phyloP scores from a whole-genome alignment of 2,888 invertebrate species.

The Dichetophora obliterata region DNA sequence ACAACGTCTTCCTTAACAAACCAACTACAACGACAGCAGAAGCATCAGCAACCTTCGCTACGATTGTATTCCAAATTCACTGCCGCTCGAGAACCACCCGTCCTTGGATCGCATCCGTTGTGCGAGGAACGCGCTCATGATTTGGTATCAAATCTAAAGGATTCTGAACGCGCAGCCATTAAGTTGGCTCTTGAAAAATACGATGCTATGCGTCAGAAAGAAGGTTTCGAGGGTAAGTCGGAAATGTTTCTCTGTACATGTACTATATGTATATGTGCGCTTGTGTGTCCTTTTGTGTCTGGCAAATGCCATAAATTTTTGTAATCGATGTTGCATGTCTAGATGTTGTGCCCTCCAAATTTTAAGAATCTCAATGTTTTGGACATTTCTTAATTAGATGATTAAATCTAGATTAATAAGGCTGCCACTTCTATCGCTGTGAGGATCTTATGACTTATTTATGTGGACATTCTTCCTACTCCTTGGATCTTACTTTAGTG shows the following conservation, averaged over 20 bases:
- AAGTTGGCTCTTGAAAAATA: slow-evolving; percentile 80
- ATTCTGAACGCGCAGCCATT: slow-evolving; percentile 79
- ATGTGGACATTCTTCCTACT: too few species aligned
- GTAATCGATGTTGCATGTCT: slow-evolving; percentile 22
- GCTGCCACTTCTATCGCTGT: too few species aligned
- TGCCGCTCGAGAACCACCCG: slow-evolving; percentile 46
- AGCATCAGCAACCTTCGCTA: not conserved
- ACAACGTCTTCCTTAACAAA: not conserved
- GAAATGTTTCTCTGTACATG: not conserved
- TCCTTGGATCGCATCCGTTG: slow-evolving; percentile 63
- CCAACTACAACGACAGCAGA: slow-evolving; percentile 16
- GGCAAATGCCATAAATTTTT: not conserved
- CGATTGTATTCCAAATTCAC: slow-evolving; percentile 54
- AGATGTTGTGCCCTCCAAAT: not conserved
- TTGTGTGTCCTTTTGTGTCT: not conserved
- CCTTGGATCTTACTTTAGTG: too few species aligned
- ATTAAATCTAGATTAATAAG: too few species aligned
- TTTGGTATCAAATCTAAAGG: slow-evolving; percentile 78
- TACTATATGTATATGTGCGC: not conserved
- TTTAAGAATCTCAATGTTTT: not conserved
- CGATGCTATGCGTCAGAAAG: slow-evolving; percentile 81
- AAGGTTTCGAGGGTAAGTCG: slow-evolving; percentile 81
- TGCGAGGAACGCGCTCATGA: slow-evolving; percentile 82
- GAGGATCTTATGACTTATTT: too few species aligned
- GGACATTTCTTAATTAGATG: not conserved